Evolutionary conservation across 2,113 vertebrate genomes (phyloP).

Genomic region (Xenopus laevis): DNA sequence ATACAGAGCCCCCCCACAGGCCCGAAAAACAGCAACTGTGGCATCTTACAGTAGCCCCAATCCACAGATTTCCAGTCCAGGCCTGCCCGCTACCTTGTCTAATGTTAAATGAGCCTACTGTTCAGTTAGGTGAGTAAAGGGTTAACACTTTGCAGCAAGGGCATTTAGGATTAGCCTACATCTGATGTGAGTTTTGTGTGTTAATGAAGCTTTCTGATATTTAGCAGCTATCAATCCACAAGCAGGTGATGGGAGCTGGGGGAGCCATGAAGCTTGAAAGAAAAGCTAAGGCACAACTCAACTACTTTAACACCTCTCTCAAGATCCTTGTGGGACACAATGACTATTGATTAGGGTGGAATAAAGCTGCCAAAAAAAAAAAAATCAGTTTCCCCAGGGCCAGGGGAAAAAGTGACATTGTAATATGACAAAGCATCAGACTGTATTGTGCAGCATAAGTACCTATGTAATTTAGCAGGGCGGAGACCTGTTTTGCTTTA

Average conservation of each 20-base stretch:
- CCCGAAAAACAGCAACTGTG: no score
- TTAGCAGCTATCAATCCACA: constrained; percentile 25
- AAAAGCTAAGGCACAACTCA: constrained; percentile 9
- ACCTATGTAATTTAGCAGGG: constrained; percentile 11
- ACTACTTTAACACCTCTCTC: constrained; percentile 35
- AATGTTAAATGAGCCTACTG: no score
- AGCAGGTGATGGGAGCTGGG: constrained; percentile 18
- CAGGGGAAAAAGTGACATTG: constrained; percentile 18
- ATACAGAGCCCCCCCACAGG: no score
- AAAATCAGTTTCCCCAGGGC: constrained; percentile 32
- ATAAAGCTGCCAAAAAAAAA: constrained; percentile 32
- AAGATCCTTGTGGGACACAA: constrained; percentile 22
- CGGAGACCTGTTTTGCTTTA: neutral
- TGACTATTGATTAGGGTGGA: constrained; percentile 28
- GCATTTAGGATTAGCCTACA: neutral
- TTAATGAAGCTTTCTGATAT: constrained; percentile 37
- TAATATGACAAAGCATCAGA: constrained; percentile 25
- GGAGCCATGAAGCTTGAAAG: constrained; percentile 19
- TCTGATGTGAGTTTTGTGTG: constrained; percentile 28
- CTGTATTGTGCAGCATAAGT: constrained; percentile 9
- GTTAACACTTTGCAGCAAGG: neutral
- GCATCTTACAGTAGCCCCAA: no score
- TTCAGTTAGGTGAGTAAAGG: neutral
- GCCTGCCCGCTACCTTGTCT: no score
- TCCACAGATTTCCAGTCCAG: no score